phyloP scores from a whole-genome alignment of 1,140 invertebrate species.

The Andrena cerasifolii region DNA sequence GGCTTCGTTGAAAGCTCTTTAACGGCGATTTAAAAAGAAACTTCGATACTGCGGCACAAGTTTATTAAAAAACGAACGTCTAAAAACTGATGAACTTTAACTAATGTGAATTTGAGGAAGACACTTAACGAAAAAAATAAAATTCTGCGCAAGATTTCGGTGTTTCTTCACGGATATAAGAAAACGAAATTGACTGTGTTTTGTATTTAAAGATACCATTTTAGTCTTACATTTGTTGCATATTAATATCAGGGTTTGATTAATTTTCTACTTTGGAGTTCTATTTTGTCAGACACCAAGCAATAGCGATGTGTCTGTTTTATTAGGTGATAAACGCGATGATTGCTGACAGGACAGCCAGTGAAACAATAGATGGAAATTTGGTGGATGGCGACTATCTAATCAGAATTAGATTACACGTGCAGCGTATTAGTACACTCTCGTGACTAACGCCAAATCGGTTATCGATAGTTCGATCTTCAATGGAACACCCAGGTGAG shows the following conservation, averaged over 20 bases:
- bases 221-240: no score
- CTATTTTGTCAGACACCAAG: not conserved
- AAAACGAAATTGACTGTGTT: no score
- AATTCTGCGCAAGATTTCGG: no score
- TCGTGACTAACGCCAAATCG: constrained; percentile 19
- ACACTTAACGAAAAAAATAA: no score
- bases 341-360: not conserved
- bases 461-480: constrained; percentile 28
- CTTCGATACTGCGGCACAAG: not conserved
- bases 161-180: no score
- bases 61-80: no score
- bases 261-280: no score
- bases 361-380: constrained; percentile 23
- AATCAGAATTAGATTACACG: constrained; percentile 28
- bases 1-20: constrained; percentile 17
- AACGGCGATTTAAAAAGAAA: constrained; percentile 10
- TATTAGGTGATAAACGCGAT: not conserved
- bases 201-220: no score
- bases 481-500: not conserved
- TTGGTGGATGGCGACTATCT: constrained; percentile 9
- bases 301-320: not conserved
- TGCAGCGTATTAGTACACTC: constrained; percentile 24
- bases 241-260: no score
- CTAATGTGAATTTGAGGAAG: no score
- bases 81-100: not conserved